Evolutionary conservation across 2,113 vertebrate genomes (phyloP), one percentile per base, ranked within the genome.

Genomic region (Amphiprion ocellaris): DNA sequence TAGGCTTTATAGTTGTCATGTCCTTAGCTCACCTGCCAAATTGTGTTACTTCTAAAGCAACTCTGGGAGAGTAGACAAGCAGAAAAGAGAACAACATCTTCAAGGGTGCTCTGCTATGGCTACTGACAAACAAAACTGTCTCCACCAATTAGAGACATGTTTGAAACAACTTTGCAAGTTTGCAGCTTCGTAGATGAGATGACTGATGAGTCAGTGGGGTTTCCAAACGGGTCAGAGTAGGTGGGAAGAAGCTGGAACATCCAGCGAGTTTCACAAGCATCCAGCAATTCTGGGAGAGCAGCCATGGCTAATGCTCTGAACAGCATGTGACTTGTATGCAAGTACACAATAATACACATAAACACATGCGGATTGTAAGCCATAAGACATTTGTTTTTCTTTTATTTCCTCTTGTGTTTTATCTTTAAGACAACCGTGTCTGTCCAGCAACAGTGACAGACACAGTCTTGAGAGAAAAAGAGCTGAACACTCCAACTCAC

Each of bases 221-320:
- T 78, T 74, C 47, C 75, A 78, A 37, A 56, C 71, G 83, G 63
- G 87, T 87, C 77, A 87, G 46, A 86, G 61, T 24, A 56, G 58
- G 79, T 84, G 64, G 66, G 74, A 87, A 72, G 71, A 37, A 56
- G 28, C 62, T 46, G 8, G 66, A 76, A 58, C 26, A 59, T 82
- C 28, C 64, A 67, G 49, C 41, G 33, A 9, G 30, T 78, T 73
- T 60, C 56, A 84, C 73, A 80, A 46, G 70, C 64, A 76, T 77
- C 55, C 4, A 9, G 58, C 21, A 73, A 63, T 66, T 77, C 30
- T 30, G 17, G 9, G 11, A 52, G 74, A 58, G 50, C 58, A 39
- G 16, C 49, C 23, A 37, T 7, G 65, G 58, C 61, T 56, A 19
- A 74, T 63, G 21, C 21, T 53, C 4, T 63, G 4, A 46, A 28